Evolutionary conservation across 2,113 vertebrate species (phyloP).

Genomic region (Ameiurus melas): DNA sequence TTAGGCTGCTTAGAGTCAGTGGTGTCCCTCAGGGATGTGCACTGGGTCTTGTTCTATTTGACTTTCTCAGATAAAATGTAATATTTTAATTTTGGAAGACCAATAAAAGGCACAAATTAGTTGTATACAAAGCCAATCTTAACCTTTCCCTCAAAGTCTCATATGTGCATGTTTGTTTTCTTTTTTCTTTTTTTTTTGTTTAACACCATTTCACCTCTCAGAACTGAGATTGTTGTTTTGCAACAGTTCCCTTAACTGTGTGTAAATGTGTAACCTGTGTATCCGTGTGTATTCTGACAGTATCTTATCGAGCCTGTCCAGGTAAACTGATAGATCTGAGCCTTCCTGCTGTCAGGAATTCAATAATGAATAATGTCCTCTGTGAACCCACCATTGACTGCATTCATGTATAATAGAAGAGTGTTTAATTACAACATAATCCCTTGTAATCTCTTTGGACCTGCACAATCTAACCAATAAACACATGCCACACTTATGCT

Average conservation of each 20-base stretch:
- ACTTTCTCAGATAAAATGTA: not conserved
- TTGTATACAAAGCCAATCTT: not conserved
- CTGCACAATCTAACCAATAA: not conserved
- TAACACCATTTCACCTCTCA: not conserved
- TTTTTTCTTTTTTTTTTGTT: not conserved
- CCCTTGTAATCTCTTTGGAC: slow-evolving; percentile 9
- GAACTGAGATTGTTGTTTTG: not conserved
- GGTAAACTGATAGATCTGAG: not conserved
- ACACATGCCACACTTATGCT: not conserved
- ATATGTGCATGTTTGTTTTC: not conserved
- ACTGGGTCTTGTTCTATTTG: not conserved
- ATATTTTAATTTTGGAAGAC: not conserved
- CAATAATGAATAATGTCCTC: slow-evolving; percentile 16
- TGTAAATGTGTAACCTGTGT: not conserved
- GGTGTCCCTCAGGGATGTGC: slow-evolving; percentile 1
- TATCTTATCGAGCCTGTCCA: not conserved
- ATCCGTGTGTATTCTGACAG: not conserved
- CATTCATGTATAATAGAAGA: slow-evolving; percentile 19
- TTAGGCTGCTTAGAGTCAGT: not conserved
- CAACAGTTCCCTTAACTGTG: not conserved
- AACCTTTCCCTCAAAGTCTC: not conserved
- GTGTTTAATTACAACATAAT: slow-evolving; percentile 31
- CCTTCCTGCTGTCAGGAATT: slow-evolving; percentile 11
- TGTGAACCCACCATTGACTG: slow-evolving; percentile 7
- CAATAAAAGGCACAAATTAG: not conserved